Evolutionary conservation across 2,888 invertebrate genomes (phyloP), one percentile per base, ranked within the genome.

Genomic region (Orchesellides sinensis): DNA sequence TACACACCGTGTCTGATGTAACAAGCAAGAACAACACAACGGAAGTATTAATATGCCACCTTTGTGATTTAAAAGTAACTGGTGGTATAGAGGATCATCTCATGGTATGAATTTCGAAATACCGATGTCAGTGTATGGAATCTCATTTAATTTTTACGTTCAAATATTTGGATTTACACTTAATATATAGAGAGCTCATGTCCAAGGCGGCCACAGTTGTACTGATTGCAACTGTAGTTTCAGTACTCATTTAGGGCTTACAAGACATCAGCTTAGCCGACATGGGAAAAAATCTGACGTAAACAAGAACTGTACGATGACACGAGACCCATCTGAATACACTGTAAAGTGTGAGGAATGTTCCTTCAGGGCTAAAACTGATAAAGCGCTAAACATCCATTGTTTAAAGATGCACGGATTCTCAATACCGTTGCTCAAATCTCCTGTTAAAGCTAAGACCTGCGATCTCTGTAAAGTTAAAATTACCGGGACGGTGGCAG

Each of bases 211-310:
- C 12, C 35, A 23, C 12, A 6, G n/a, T n/a, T 74, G 74, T 52
- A 6, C 72, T 2, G 25, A 65, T 12, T 75, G 75, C 32, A 52
- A 21, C 0, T 54, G 75, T n/a, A 66, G 65, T 27, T 75, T 75
- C 29, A 25, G 12, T 14, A 40, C 54, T n/a, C 35, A 65, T 32
- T 2, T 6, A 0, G 54, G 65, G 2, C 19, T 70, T 14, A 10
- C 2, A 2, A 29, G 21, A 0, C 75, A 65, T 66, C 21, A 54
- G 8, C 17, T 23, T 0, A 6, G 2, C 5, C 19, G n/a, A 21
- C 65, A 72, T 17, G 47, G 54, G n/a, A 69, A 27, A n/a, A 54
- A 23, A 21, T 19, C 59, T 10, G 27, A 2, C 12, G 21, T 25
- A 12, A 47, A 40, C 25, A 72, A 35, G n/a, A 54, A 35, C 32